Percentiles rank a stretch among this genome's conserved stretches.
Conservation (phyloP, 2,113 vertebrate species). For the Trematomus loennbergii region DNA sequence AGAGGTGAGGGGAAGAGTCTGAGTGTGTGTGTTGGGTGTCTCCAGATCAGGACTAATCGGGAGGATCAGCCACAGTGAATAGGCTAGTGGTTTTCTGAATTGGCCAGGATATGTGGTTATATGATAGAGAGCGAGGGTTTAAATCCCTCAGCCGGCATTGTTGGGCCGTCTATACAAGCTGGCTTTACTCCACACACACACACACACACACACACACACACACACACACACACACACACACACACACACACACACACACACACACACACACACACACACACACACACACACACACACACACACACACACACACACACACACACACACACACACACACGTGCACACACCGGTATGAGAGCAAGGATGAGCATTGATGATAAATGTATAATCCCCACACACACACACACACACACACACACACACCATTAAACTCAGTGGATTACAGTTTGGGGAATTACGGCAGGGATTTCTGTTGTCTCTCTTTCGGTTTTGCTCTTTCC, state of each 20-base stretch:
- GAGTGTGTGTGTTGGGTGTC: constrained; percentile 46
- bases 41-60: constrained; percentile 71
- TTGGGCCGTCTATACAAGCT: constrained; percentile 71
- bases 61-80: constrained; percentile 84
- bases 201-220: constrained; percentile 38
- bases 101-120: constrained; percentile 87
- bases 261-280: constrained; percentile 34
- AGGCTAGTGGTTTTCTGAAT: constrained; percentile 90
- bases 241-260: constrained; percentile 36
- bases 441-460: constrained; percentile 83
- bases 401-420: constrained; percentile 61
- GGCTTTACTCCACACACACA: constrained; percentile 63
- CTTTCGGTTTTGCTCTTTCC: constrained; percentile 68
- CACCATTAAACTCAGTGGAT: constrained; percentile 82
- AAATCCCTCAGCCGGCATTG: constrained; percentile 77
- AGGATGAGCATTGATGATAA: constrained; percentile 81
- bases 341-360: constrained; percentile 55
- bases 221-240: constrained; percentile 39
- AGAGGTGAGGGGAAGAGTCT: constrained; percentile 21
- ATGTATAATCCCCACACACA: constrained; percentile 78
- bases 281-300: constrained; percentile 30
- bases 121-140: constrained; percentile 76
- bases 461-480: constrained; percentile 77
- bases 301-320: too few species aligned
- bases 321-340: too few species aligned